These are phyloP conservation scores for Aporrectodea caliginosa DNA, from an alignment of 1,140 invertebrate genomes.

Conservation along the genomic window DNA sequence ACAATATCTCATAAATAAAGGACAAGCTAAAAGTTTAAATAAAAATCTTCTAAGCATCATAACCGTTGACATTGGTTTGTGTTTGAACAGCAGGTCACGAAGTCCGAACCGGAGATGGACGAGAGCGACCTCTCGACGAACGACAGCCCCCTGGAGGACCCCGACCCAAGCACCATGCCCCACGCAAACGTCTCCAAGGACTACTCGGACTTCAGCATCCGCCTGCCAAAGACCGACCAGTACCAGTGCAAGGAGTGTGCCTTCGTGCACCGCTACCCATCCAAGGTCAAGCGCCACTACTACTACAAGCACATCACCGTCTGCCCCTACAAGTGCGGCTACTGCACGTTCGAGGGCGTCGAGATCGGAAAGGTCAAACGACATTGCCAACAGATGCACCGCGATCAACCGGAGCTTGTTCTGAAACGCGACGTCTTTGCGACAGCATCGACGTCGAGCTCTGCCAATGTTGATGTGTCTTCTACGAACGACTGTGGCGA, in stretches of 20 bases:
- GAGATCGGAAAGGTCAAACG: slow-evolving; percentile 23
- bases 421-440: not conserved
- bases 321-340: slow-evolving; percentile 26
- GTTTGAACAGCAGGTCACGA: too few relatives aligned
- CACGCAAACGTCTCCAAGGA: not conserved
- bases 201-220: slow-evolving; percentile 21
- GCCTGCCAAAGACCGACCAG: slow-evolving; percentile 11
- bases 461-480: not conserved
- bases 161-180: not conserved
- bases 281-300: slow-evolving; percentile 25
- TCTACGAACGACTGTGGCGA: not conserved
- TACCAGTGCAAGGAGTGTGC: slow-evolving; percentile 30
- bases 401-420: slow-evolving; percentile 8
- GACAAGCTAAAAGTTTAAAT: too few relatives aligned
- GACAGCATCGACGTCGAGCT: not conserved
- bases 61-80: too few relatives aligned
- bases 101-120: too few relatives aligned
- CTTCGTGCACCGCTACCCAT: slow-evolving; percentile 25
- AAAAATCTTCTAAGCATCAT: too few relatives aligned
- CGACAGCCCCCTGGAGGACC: slow-evolving; percentile 9
- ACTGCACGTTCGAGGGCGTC: slow-evolving; percentile 25
- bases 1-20: too few relatives aligned
- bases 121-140: too few relatives aligned
- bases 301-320: slow-evolving; percentile 22
- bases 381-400: slow-evolving; percentile 20